Evolutionary conservation across 2,888 invertebrate genomes (phyloP).

Genomic region (Cancer borealis): DNA sequence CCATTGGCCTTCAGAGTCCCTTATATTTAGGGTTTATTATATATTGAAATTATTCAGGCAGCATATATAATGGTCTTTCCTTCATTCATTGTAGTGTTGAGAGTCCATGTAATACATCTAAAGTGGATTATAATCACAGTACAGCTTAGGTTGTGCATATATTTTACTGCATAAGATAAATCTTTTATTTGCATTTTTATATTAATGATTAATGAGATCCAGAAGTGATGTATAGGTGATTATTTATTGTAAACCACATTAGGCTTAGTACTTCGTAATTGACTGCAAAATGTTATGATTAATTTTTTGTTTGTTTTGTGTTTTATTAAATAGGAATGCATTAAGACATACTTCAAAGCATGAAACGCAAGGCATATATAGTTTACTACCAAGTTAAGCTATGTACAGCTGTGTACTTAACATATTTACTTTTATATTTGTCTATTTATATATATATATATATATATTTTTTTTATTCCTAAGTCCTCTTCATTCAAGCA

Average conservation of each 20-base stretch:
- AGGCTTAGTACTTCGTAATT: neutral
- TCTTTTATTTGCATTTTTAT: neutral
- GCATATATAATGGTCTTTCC: neutral
- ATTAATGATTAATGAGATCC: neutral
- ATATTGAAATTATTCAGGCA: neutral
- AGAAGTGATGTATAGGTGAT: neutral
- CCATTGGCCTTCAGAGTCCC: too few species aligned
- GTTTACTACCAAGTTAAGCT: neutral
- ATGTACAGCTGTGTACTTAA: neutral
- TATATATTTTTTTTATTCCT: neutral
- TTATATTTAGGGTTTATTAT: too few species aligned
- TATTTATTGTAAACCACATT: neutral
- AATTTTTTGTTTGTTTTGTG: neutral
- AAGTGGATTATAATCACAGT: neutral
- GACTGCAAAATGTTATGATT: neutral
- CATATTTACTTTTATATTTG: neutral
- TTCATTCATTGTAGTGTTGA: neutral
- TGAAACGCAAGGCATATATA: neutral
- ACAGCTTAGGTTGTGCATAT: neutral
- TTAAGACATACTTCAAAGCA: neutral
- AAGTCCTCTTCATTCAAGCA: neutral
- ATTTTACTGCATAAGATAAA: neutral
- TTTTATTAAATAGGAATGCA: neutral
- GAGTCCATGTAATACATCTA: neutral
- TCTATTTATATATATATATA: conserved; percentile 24